A percentile compares a stretch with the other conserved stretches of the same genome.
Evolutionary conservation across 2,888 invertebrate species (phyloP).

Genomic region (Gymnosoma rotundatum): DNA sequence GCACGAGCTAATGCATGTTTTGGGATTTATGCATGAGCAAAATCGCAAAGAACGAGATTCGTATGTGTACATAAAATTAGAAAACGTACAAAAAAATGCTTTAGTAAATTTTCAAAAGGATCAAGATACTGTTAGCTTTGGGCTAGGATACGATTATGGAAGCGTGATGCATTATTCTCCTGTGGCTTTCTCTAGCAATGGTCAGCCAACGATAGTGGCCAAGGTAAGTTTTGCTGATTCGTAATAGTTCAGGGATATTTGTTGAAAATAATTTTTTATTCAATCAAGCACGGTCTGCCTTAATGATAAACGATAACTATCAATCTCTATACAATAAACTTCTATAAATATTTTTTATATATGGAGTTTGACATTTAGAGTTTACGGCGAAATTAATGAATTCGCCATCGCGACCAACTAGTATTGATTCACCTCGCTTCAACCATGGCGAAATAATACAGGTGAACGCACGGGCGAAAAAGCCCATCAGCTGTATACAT

Average conservation of each 20-base stretch:
- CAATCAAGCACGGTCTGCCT: no score
- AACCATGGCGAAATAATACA: no score
- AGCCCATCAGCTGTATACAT: no score
- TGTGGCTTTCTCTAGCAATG: constrained; percentile 89
- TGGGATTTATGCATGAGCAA: constrained; percentile 92
- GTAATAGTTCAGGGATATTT: neutral
- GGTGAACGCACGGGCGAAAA: no score
- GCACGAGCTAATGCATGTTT: constrained; percentile 91
- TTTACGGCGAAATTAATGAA: no score
- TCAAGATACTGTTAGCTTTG: constrained; percentile 85
- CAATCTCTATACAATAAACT: no score
- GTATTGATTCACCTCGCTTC: no score
- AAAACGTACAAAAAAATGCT: constrained; percentile 87
- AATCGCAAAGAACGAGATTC: constrained; percentile 89
- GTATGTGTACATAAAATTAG: constrained; percentile 86
- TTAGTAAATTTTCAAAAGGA: constrained; percentile 88
- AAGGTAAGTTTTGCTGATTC: constrained; percentile 83
- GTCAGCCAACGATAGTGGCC: constrained; percentile 87
- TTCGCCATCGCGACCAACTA: no score
- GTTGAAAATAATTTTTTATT: no score
- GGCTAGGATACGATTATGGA: constrained; percentile 89
- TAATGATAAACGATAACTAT: no score
- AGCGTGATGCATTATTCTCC: constrained; percentile 93
- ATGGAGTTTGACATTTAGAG: no score
- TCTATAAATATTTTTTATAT: no score